Conservation (phyloP, 2,797 vertebrate species). For the Onychomys leucogaster region DNA sequence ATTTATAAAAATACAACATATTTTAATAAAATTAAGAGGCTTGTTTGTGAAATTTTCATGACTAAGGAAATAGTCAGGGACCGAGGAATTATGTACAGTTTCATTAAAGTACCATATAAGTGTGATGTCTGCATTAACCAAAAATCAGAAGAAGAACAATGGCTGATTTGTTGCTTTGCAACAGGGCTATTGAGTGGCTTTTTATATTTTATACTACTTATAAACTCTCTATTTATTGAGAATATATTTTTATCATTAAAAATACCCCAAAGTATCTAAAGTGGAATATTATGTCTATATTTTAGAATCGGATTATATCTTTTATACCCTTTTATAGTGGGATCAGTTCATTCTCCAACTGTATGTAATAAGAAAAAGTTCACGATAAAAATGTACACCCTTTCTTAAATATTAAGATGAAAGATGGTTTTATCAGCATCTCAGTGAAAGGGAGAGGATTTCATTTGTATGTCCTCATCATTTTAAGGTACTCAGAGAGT, state of each 20-base stretch:
- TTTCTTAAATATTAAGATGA: background rate
- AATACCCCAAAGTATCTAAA: background rate
- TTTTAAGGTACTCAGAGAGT: background rate
- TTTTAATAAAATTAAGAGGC: background rate
- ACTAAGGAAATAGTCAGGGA: background rate
- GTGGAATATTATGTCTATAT: background rate
- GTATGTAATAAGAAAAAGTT: background rate
- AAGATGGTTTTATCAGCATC: background rate
- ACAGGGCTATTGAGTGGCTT: background rate
- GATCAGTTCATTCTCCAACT: background rate
- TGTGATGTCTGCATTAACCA: background rate
- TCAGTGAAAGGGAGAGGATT: background rate
- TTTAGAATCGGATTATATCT: constrained; percentile 40
- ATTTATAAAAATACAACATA: background rate
- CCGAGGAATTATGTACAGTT: background rate
- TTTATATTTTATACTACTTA: constrained; percentile 14
- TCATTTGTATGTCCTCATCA: background rate
- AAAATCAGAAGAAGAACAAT: background rate
- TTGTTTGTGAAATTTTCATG: background rate
- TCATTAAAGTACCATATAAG: background rate
- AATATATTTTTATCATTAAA: background rate
- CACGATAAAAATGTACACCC: background rate
- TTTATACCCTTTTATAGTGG: constrained; percentile 10
- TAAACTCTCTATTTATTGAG: background rate
- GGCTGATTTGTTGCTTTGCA: background rate